A percentile compares a stretch with the other conserved stretches of the same genome.
phyloP scores from a whole-genome alignment of 2,888 invertebrate species.

The Teleiodes luculella region DNA sequence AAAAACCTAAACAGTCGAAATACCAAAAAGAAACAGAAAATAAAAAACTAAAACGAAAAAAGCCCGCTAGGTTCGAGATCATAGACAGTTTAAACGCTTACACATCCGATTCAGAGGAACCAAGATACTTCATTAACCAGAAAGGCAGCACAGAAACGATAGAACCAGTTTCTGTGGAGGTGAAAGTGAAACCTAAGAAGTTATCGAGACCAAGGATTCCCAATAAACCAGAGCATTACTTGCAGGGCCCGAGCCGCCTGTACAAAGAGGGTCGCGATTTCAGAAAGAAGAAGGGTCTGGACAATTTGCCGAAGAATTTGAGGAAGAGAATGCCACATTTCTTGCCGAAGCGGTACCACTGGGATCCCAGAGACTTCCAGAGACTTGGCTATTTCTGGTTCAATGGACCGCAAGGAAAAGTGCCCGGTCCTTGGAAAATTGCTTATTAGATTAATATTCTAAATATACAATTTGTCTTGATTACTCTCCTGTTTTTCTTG shows the following conservation, averaged over 20 bases:
- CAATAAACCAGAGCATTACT: not conserved
- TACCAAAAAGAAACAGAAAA: too few relatives aligned
- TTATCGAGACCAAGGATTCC: not conserved
- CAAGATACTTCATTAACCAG: not conserved
- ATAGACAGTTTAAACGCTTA: not conserved
- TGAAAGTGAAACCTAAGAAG: not conserved
- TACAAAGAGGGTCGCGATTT: slow-evolving; percentile 1
- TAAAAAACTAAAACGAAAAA: too few relatives aligned
- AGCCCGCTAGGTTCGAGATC: too few relatives aligned
- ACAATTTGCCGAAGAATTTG: not conserved
- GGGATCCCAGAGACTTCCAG: slow-evolving; percentile 39
- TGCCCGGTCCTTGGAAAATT: slow-evolving; percentile 8
- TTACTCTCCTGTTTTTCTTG: too few relatives aligned
- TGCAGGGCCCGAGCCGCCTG: not conserved
- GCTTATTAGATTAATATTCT: slow-evolving; percentile 4
- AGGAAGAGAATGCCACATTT: slow-evolving; percentile 28
- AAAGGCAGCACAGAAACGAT: not conserved
- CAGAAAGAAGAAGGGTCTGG: not conserved
- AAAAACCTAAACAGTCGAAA: too few relatives aligned
- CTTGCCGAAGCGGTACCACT: slow-evolving; percentile 51
- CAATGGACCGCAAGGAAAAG: slow-evolving; percentile 42
- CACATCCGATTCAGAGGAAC: not conserved
- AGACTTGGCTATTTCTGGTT: slow-evolving; percentile 54
- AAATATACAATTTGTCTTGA: not conserved
- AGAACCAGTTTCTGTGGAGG: not conserved